phyloP scores from a whole-genome alignment of 2,888 invertebrate genomes.

The Geophilus truncorum region DNA sequence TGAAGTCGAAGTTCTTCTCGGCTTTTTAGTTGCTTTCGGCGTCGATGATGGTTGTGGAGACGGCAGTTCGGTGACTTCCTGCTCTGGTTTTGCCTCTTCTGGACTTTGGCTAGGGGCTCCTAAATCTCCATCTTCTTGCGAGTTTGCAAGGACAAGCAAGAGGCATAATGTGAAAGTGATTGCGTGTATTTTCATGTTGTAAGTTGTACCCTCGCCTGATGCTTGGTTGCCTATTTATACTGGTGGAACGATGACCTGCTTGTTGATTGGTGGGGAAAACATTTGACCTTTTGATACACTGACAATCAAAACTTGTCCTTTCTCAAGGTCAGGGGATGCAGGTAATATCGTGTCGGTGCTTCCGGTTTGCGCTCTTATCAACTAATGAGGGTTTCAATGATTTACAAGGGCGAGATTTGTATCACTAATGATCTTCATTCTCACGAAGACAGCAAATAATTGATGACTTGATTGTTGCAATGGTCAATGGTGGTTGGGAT shows the following conservation, averaged over 20 bases:
- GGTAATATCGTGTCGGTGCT: neutral
- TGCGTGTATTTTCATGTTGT: neutral
- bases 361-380: no score
- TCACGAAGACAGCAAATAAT: no score
- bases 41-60: neutral
- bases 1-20: neutral
- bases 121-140: neutral
- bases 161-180: neutral
- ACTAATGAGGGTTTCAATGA: neutral
- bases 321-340: neutral
- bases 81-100: neutral
- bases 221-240: neutral
- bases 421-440: no score
- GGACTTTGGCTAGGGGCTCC: neutral
- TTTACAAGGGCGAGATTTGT: no score
- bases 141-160: neutral
- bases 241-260: neutral
- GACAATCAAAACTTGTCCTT: neutral
- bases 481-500: no score
- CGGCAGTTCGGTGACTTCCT: neutral
- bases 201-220: neutral
- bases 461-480: no score
- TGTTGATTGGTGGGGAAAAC: neutral
- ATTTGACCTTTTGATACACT: neutral
- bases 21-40: neutral